Conservation (phyloP, 1,140 invertebrate species). For the Lordiphosa stackelbergi region DNA sequence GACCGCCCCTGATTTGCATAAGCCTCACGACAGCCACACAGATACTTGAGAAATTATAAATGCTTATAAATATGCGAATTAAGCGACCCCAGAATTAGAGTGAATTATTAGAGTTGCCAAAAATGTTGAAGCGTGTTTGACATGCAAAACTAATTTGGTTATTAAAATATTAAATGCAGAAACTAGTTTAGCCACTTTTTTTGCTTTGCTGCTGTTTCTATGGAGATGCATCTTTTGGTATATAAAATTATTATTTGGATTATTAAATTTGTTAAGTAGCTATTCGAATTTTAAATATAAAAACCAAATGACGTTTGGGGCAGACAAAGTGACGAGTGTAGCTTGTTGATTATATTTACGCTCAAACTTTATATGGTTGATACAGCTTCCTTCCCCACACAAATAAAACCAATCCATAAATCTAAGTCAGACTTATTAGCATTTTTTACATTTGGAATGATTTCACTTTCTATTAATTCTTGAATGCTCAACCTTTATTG, state of each 20-base stretch:
- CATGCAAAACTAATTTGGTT: slow-evolving; percentile 25
- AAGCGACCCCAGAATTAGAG: slow-evolving; percentile 24
- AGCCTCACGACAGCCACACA: not conserved
- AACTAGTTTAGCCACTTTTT: slow-evolving; percentile 29
- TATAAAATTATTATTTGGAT: no score
- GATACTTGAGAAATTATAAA: slow-evolving; percentile 25
- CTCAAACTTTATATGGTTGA: no score
- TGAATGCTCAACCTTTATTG: slow-evolving; percentile 1
- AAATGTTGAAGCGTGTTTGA: slow-evolving; percentile 17
- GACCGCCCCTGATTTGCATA: slow-evolving; percentile 36
- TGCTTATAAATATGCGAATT: slow-evolving; percentile 5
- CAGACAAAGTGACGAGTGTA: no score
- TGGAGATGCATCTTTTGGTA: no score
- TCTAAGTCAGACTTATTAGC: no score
- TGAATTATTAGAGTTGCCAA: slow-evolving; percentile 29
- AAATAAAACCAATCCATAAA: no score
- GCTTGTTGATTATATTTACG: no score
- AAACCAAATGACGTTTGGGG: no score
- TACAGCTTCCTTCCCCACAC: no score
- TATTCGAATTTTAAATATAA: no score
- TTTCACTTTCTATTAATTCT: slow-evolving; percentile 9
- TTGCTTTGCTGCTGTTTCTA: no score
- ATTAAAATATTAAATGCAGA: slow-evolving; percentile 12
- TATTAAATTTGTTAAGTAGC: no score
- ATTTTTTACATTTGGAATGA: not conserved